Percentiles rank a stretch among this genome's conserved stretches.
Evolutionary conservation across 2,113 vertebrate genomes (phyloP).

Genomic region (Oceanites oceanicus): DNA sequence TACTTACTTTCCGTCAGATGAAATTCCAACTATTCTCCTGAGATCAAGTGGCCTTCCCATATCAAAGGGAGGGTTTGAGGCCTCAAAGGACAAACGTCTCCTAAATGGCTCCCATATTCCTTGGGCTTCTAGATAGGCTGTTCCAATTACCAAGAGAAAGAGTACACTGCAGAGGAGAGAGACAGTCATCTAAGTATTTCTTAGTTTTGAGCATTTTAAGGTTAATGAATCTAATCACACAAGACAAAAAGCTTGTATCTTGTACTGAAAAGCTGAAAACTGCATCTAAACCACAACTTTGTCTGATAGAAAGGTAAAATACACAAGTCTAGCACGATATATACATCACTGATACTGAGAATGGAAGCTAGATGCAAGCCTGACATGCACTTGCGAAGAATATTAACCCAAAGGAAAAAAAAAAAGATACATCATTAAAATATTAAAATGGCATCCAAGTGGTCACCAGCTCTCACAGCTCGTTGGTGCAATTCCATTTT

Average conservation of each 20-base stretch:
- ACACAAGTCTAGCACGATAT: not conserved
- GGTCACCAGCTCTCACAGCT: not conserved
- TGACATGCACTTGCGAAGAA: not conserved
- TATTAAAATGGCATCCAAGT: not conserved
- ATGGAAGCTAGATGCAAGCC: not conserved
- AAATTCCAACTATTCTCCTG: constrained; percentile 96
- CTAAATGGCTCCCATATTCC: constrained; percentile 98
- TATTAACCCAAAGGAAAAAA: not conserved
- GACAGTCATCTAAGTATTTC: not conserved
- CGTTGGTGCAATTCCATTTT: not conserved
- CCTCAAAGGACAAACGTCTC: constrained; percentile 89
- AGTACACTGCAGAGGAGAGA: constrained; percentile 80
- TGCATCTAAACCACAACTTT: not conserved
- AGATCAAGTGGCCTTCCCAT: constrained; percentile 95
- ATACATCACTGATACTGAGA: not conserved
- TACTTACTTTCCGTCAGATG: constrained; percentile 92
- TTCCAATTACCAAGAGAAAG: constrained; percentile 94
- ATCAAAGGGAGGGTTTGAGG: constrained; percentile 88
- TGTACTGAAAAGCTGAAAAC: not conserved
- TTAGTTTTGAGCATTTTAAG: not conserved
- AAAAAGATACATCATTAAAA: not conserved
- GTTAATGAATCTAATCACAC: not conserved
- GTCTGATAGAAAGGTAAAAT: not conserved
- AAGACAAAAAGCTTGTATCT: not conserved
- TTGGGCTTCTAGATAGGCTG: constrained; percentile 96